Evolutionary conservation across 2,888 invertebrate genomes (phyloP).

Genomic region (Anorthoa munda): DNA sequence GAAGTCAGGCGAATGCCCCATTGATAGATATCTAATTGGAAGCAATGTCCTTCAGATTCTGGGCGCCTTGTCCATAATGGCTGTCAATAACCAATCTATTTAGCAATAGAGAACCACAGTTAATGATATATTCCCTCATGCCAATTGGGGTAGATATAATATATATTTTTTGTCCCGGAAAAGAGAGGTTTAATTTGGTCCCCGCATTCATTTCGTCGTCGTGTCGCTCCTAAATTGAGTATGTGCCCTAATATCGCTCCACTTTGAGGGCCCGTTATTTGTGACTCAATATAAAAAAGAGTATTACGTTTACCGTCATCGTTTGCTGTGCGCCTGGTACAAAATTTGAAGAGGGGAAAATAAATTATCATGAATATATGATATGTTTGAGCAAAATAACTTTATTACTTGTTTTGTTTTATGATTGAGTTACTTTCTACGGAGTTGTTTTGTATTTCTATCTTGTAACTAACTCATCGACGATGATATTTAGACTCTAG

Average conservation of each 20-base stretch:
- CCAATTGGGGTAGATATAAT: constrained; percentile 37
- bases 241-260: constrained; percentile 51
- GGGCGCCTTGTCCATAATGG: background rate
- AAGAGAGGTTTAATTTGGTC: constrained; percentile 55
- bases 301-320: constrained; percentile 48
- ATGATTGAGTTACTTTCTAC: background rate
- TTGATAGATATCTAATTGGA: background rate
- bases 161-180: constrained; percentile 39
- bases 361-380: background rate
- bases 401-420: background rate
- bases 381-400: background rate
- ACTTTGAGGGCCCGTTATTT: constrained; percentile 54
- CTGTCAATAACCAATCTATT: constrained; percentile 6
- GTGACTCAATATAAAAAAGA: constrained; percentile 54
- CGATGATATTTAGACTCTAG: too few species aligned
- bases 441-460: background rate
- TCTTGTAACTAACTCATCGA: too few species aligned
- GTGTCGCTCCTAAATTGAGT: constrained; percentile 59
- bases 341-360: constrained; percentile 7
- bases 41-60: constrained; percentile 4
- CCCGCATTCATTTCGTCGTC: constrained; percentile 47
- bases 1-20: background rate
- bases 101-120: background rate
- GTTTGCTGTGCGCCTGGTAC: constrained; percentile 45
- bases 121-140: constrained; percentile 6